Base-by-base conservation (phyloP, 2,888 invertebrate species). In the Volucella bombylans region DNA sequence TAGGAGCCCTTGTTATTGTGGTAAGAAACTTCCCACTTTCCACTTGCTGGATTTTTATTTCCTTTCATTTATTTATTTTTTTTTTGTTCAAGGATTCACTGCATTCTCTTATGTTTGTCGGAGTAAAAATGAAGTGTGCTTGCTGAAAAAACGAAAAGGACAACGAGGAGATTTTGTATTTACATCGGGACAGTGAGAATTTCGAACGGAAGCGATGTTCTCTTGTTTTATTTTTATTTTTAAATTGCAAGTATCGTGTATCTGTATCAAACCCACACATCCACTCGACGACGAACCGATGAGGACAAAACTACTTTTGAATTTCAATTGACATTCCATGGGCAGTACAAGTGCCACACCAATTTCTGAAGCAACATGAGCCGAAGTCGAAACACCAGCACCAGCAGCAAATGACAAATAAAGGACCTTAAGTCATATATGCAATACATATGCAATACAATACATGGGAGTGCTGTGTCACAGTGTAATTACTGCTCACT, bases 321-420 rank as follows among this genome's bases (percentile, higher is more conserved):
- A 82, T 78, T 73, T 74, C 73, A 79, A 83, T 83, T 83, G 73
- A 54, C 82, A 83, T 79, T 83, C 83, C 79, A 79, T 71, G 65
- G 79, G n/a, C 43, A 68, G 52, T 62, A 50, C 31, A 31, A 31
- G 31, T 31, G 31, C 6, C 31, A 31, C 31, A 31, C 4, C 31
- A 6, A 31, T 31, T 31, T 31, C 31, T 31, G 6, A 6, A 31
- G 31, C 31, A 31, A 31, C 31, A 31, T 31, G 31, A 31, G 31
- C 31, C 31, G 6, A 1, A 31, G 31, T 31, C 31, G 31, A 31
- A 31, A 31, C 6, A 31, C 31, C 31, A 6, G 31, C 31, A 31
- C 6, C 31, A 31, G 31, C 6, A 31, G 31, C 31, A 31, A 31
- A 39, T 41, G 49, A 62, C 62, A 77, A 62, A 59, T 47, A 62